phyloP scores from a whole-genome alignment of 1,140 invertebrate genomes.

The Coelopa frigida region DNA sequence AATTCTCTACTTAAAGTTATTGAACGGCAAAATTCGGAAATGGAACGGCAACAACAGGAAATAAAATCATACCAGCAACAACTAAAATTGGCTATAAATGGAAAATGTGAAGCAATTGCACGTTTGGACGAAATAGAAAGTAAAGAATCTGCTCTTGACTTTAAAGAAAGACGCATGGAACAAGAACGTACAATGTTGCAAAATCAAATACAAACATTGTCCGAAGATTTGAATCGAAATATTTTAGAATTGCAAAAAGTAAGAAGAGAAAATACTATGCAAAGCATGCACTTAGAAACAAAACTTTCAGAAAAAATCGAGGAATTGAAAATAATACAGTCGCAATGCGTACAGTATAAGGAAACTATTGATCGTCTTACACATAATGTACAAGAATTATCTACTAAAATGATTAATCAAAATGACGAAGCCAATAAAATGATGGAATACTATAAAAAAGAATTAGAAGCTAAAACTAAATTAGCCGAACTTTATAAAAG shows the following conservation, averaged over 20 bases:
- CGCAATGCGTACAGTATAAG: constrained; percentile 55
- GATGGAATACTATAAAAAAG: constrained; percentile 74
- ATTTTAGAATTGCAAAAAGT: constrained; percentile 68
- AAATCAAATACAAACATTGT: constrained; percentile 68
- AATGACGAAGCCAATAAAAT: constrained; percentile 66
- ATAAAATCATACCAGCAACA: constrained; percentile 57
- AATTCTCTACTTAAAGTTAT: constrained; percentile 62
- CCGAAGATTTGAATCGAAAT: constrained; percentile 65
- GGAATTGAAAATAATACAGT: constrained; percentile 62
- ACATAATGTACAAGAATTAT: constrained; percentile 62
- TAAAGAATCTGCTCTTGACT: constrained; percentile 67
- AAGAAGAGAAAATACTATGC: constrained; percentile 65
- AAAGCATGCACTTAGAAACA: constrained; percentile 65
- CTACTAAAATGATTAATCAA: constrained; percentile 66
- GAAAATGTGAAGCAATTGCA: constrained; percentile 76
- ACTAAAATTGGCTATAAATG: constrained; percentile 58
- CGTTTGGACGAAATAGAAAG: constrained; percentile 72
- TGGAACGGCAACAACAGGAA: constrained; percentile 60
- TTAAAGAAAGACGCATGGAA: constrained; percentile 74
- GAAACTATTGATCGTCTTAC: constrained; percentile 61
- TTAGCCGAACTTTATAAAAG: constrained; percentile 78
- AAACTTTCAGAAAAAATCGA: constrained; percentile 71
- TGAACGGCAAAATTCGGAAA: constrained; percentile 59
- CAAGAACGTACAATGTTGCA: constrained; percentile 67
- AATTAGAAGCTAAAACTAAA: constrained; percentile 76